Percentiles rank a stretch among this genome's conserved stretches.
phyloP scores from a whole-genome alignment of 1,140 invertebrate species.

The Neodiprion virginianus region DNA sequence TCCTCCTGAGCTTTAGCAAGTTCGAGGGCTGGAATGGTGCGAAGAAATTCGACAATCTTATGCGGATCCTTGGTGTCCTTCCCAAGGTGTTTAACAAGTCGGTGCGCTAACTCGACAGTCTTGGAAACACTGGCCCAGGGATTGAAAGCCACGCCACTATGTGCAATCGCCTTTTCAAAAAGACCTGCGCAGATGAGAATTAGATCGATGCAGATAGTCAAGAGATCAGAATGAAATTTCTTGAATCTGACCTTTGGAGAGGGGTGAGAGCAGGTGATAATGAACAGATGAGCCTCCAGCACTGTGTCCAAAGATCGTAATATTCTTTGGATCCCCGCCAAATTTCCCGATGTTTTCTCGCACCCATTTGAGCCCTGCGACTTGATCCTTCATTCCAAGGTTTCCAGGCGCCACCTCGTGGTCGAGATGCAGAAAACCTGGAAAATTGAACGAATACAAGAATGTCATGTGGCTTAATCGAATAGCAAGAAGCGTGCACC shows the following conservation, averaged over 20 bases:
- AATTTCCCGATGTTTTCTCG: constrained; percentile 40
- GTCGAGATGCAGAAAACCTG: constrained; percentile 43
- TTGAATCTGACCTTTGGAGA: constrained; percentile 29
- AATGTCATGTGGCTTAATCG: too few species aligned
- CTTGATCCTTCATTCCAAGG: constrained; percentile 40
- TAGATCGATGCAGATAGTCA: not conserved
- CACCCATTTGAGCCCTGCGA: constrained; percentile 38
- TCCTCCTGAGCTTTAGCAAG: constrained; percentile 48
- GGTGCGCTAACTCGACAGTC: constrained; percentile 44
- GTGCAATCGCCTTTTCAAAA: constrained; percentile 50
- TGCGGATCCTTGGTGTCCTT: constrained; percentile 51
- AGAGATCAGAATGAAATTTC: not conserved
- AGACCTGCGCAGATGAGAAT: constrained; percentile 33
- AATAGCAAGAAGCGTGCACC: not conserved
- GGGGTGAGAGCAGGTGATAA: constrained; percentile 30
- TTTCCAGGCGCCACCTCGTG: constrained; percentile 39
- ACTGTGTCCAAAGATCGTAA: constrained; percentile 41
- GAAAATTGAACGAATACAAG: not conserved
- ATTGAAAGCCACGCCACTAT: constrained; percentile 57
- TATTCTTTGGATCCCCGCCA: constrained; percentile 40
- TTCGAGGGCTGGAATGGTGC: constrained; percentile 49
- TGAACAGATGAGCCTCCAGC: constrained; percentile 35
- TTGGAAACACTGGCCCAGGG: constrained; percentile 47
- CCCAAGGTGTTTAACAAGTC: constrained; percentile 53
- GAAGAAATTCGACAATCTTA: constrained; percentile 53